These are phyloP conservation scores for Notothenia rossii DNA, from an alignment of 2,113 vertebrate species.

Conservation along the genomic window DNA sequence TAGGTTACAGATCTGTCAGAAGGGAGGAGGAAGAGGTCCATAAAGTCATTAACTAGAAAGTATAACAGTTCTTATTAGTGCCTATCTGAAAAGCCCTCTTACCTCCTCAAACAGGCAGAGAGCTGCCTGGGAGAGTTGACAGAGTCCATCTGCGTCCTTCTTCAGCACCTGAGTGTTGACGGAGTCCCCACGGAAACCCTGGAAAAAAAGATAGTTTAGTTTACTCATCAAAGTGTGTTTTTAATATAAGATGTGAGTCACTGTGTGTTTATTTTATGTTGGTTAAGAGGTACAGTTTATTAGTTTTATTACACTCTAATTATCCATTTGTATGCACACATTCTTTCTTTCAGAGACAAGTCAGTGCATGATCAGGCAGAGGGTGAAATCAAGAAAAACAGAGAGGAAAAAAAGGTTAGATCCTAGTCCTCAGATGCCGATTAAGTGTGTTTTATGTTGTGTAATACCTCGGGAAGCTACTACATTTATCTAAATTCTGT, in stretches of 20 bases:
- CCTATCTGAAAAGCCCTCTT: not conserved
- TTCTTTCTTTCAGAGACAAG: not conserved
- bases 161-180: constrained; percentile 83
- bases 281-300: not conserved
- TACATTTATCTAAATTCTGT: not conserved
- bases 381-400: not conserved
- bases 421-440: not conserved
- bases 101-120: constrained; percentile 88
- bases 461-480: not conserved
- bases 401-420: not conserved
- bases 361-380: constrained; percentile 3
- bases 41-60: not conserved
- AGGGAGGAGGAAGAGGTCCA: constrained; percentile 1
- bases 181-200: constrained; percentile 84
- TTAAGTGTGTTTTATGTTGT: not conserved
- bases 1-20: constrained; percentile 83
- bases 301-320: not conserved
- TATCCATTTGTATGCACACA: not conserved
- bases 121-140: constrained; percentile 84
- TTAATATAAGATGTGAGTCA: not conserved
- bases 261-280: not conserved
- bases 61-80: not conserved
- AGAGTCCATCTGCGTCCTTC: constrained; percentile 84
- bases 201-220: not conserved
- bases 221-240: not conserved